phyloP scores from a whole-genome alignment of 2,888 invertebrate species.

The Sisyra nigra region DNA sequence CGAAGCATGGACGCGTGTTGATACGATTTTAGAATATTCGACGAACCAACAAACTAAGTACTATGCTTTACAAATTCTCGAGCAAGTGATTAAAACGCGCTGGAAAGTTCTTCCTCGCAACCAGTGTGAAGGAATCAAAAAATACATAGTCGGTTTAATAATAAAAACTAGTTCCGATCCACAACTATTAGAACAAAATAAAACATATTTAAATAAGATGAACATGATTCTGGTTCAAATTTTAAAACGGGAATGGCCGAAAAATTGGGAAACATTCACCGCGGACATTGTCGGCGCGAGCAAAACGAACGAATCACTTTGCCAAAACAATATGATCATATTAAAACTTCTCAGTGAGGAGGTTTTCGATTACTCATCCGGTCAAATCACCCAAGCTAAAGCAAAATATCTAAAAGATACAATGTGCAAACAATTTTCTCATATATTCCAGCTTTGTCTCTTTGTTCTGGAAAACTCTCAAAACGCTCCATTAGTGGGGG shows the following conservation, averaged over 20 bases:
- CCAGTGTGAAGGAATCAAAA: slow-evolving; percentile 99
- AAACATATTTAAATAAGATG: slow-evolving; percentile 92
- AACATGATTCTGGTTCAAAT: slow-evolving; percentile 99
- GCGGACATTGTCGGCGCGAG: slow-evolving; percentile 98
- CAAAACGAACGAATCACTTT: slow-evolving; percentile 95
- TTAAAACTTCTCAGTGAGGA: slow-evolving; percentile 95
- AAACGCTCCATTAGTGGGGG: slow-evolving; percentile 89
- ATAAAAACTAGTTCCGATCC: slow-evolving; percentile 96
- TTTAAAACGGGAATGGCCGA: slow-evolving; percentile 98
- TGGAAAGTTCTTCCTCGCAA: slow-evolving; percentile 98
- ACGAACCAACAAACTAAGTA: slow-evolving; percentile 98
- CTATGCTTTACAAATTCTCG: slow-evolving; percentile 96
- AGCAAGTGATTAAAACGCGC: slow-evolving; percentile 95
- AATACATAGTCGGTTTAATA: slow-evolving; percentile 96
- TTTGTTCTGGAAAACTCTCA: slow-evolving; percentile 97
- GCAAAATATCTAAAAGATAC: slow-evolving; percentile 98
- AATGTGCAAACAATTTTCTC: slow-evolving; percentile 98
- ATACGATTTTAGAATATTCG: slow-evolving; percentile 96
- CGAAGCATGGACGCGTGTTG: slow-evolving; percentile 98
- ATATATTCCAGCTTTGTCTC: slow-evolving; percentile 95
- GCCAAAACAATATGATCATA: slow-evolving; percentile 99
- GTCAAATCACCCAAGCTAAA: slow-evolving; percentile 97
- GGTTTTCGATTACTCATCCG: slow-evolving; percentile 96
- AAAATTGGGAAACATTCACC: slow-evolving; percentile 98
- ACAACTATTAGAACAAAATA: slow-evolving; percentile 75